These are phyloP conservation scores for Anguilla anguilla DNA, from an alignment of 2,797 vertebrate genomes.

Conservation along the genomic window DNA sequence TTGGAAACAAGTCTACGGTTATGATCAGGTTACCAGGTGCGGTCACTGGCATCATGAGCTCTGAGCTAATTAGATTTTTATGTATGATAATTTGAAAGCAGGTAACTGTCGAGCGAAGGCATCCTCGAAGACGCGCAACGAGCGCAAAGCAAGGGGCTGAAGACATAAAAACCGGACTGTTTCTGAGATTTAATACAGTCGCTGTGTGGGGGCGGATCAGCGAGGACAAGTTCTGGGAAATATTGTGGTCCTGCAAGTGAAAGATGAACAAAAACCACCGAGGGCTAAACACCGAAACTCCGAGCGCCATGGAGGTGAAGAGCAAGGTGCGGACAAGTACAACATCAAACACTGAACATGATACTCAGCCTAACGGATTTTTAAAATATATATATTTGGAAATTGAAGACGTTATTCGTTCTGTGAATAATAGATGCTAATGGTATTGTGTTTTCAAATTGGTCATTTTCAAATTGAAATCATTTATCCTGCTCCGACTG, in stretches of 20 bases:
- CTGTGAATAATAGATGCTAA: too few species aligned
- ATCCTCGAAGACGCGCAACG: not conserved
- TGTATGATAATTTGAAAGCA: constrained; percentile 16
- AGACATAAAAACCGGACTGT: constrained; percentile 24
- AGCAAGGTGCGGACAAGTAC: constrained; percentile 68
- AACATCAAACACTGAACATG: too few species aligned
- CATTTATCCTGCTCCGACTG: too few species aligned
- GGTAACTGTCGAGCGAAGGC: constrained; percentile 17
- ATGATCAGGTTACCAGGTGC: constrained; percentile 11
- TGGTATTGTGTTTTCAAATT: too few species aligned
- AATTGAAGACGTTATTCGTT: too few species aligned
- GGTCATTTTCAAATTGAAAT: too few species aligned
- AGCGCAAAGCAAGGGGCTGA: not conserved
- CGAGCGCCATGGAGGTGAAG: constrained; percentile 77
- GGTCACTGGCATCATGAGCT: constrained; percentile 1
- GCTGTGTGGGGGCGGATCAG: not conserved
- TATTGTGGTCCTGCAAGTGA: constrained; percentile 36
- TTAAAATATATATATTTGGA: not conserved
- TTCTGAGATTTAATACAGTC: not conserved
- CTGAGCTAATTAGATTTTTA: not conserved
- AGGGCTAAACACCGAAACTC: constrained; percentile 65
- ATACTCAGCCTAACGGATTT: not conserved
- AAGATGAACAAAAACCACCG: constrained; percentile 72
- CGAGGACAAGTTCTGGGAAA: constrained; percentile 41
- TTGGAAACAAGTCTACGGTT: constrained; percentile 20